Percentiles rank a stretch among this genome's conserved stretches.
phyloP scores from a whole-genome alignment of 2,113 vertebrate genomes.

The Bostrychus sinensis region DNA sequence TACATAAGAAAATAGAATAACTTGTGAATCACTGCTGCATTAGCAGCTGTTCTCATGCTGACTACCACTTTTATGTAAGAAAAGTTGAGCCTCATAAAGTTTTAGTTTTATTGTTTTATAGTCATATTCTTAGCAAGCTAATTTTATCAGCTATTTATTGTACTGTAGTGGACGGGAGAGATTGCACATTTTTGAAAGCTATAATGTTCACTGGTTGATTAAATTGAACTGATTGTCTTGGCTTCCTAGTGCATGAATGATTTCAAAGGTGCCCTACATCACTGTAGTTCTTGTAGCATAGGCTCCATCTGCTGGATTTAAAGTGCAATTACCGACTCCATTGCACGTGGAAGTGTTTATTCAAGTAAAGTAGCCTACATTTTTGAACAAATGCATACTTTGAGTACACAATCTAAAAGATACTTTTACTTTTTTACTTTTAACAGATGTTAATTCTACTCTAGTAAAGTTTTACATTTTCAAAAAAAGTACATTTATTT shows the following conservation, averaged over 20 bases:
- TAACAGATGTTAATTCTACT: no score
- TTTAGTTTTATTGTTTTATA: constrained; percentile 24
- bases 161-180: constrained; percentile 31
- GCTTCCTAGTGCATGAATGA: constrained; percentile 25
- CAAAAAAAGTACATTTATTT: no score
- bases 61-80: constrained; percentile 28
- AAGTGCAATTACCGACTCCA: not conserved
- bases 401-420: no score
- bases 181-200: constrained; percentile 15
- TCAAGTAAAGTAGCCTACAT: no score
- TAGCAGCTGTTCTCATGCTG: constrained; percentile 13
- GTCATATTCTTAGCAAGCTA: constrained; percentile 23
- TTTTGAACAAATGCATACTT: no score
- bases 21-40: no score
- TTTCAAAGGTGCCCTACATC: not conserved
- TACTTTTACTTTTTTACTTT: no score
- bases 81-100: constrained; percentile 40
- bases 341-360: no score
- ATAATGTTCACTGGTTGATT: constrained; percentile 47
- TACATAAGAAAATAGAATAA: not conserved
- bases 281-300: constrained; percentile 4
- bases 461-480: no score
- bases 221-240: constrained; percentile 43
- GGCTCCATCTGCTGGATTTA: constrained; percentile 62
- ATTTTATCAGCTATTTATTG: constrained; percentile 46